Evolutionary conservation across 2,113 vertebrate species (phyloP), one percentile per base, ranked within the genome.

Genomic region (Gulo gulo): DNA sequence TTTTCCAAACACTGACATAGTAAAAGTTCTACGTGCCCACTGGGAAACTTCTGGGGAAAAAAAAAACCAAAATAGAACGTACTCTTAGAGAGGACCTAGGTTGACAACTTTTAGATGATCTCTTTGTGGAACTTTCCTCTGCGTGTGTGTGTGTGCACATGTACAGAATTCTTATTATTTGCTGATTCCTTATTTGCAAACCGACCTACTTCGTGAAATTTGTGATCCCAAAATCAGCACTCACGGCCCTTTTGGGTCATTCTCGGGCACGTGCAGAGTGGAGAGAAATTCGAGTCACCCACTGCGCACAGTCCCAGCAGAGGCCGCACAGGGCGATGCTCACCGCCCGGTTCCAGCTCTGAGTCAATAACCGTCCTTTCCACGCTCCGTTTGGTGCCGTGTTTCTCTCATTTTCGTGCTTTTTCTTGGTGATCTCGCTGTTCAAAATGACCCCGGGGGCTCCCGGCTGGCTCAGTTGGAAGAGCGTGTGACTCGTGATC

Each of bases 301-400:
- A 3, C 45, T 16, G 1, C 0, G 12, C 20, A 0, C 0, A 1
- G 29, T 47, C 31, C 39, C 67, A 18, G 50, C 55, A 6, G 52
- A 45, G 42, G 15, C 23, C 1, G 26, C 7, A 10, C 42, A 15
- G 23, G 71, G 14, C 59, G 2, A 1, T 0, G 0, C 67, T 55
- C 45, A 23, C 71, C 39, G 18, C 47, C 47, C 4, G 2, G 71
- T 20, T 26, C 16, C 21, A 24, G 55, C 36, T 9, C 42, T 13
- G 47, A 2, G 59, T 24, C 8, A 23, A n/a, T 15, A 61, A 18
- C 4, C 8, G 4, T 71, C 61, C 79, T 39, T 61, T 26, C 39
- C 52, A 15, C 6, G 1, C 78, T 59, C 59, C 39, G 0, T 8
- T 12, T 21, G 4, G 34, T 39, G 79, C 87, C 69, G 26, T 2